Conservation (phyloP, 1,140 invertebrate genomes). For the Cryptotermes secundus region DNA sequence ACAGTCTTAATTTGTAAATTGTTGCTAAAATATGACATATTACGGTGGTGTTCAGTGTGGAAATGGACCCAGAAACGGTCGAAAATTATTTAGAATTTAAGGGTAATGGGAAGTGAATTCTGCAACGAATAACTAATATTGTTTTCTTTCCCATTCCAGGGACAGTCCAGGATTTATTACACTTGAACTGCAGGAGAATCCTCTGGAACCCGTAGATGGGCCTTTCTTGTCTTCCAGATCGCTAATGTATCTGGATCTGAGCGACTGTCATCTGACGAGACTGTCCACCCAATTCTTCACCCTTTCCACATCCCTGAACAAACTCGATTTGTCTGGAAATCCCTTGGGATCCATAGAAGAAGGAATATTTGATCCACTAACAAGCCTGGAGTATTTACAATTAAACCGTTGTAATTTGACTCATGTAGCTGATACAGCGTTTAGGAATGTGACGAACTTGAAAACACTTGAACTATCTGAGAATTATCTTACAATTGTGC, state of each 20-base stretch:
- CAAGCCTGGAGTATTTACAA: constrained; percentile 63
- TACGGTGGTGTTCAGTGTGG: too few species aligned
- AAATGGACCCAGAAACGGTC: too few species aligned
- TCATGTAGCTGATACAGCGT: constrained; percentile 56
- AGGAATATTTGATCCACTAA: constrained; percentile 61
- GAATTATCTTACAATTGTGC: constrained; percentile 57
- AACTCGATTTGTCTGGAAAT: constrained; percentile 68
- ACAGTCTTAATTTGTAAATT: too few species aligned
- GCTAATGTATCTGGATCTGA: constrained; percentile 66
- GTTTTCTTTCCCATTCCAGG: constrained; percentile 51
- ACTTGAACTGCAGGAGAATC: constrained; percentile 68
- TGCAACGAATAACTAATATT: too few species aligned
- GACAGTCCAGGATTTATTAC: constrained; percentile 67
- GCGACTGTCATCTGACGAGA: constrained; percentile 58
- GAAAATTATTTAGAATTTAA: too few species aligned
- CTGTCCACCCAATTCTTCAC: constrained; percentile 65
- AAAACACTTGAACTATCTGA: constrained; percentile 63
- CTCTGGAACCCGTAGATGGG: constrained; percentile 59
- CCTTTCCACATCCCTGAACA: constrained; percentile 63
- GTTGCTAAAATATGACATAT: too few species aligned
- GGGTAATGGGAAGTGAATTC: too few species aligned
- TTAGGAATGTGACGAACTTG: constrained; percentile 58
- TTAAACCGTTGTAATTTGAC: constrained; percentile 64
- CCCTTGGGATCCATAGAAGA: constrained; percentile 58
- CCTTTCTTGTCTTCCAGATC: constrained; percentile 64